Evolutionary conservation across 2,113 vertebrate species (phyloP).

Genomic region (Haliaeetus leucogaster): DNA sequence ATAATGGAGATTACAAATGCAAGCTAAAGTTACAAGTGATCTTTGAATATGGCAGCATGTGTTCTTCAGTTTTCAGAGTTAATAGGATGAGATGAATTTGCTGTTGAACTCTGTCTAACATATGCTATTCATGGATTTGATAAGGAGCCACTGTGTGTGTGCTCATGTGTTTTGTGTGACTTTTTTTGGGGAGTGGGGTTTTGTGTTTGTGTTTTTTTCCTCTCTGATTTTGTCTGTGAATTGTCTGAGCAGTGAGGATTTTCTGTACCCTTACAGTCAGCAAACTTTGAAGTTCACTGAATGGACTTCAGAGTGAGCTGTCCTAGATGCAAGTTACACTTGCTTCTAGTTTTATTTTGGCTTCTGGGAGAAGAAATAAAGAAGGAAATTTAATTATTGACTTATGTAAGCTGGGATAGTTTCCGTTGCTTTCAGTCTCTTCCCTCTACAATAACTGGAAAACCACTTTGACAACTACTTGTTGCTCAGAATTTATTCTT

Average conservation of each 20-base stretch:
- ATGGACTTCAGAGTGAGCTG: not conserved
- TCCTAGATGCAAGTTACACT: not conserved
- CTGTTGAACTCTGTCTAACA: not conserved
- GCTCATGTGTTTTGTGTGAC: not conserved
- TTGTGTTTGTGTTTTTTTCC: not conserved
- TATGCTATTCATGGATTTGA: not conserved
- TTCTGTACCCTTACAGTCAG: not conserved
- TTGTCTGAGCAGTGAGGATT: not conserved
- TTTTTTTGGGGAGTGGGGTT: not conserved
- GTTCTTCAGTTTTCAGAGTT: not conserved
- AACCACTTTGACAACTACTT: not conserved
- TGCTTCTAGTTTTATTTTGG: not conserved
- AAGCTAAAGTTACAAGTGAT: not conserved
- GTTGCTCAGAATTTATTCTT: not conserved
- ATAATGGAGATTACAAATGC: not conserved
- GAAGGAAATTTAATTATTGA: not conserved
- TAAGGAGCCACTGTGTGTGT: accelerated
- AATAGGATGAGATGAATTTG: not conserved
- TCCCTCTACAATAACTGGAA: too few species aligned
- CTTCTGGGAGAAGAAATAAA: not conserved
- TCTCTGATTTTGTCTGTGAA: not conserved
- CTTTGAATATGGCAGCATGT: not conserved
- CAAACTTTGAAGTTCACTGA: not conserved
- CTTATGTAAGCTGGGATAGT: not conserved
- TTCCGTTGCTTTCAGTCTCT: not conserved